phyloP scores from a whole-genome alignment of 2,888 invertebrate genomes.

The Chouioia cunea region DNA sequence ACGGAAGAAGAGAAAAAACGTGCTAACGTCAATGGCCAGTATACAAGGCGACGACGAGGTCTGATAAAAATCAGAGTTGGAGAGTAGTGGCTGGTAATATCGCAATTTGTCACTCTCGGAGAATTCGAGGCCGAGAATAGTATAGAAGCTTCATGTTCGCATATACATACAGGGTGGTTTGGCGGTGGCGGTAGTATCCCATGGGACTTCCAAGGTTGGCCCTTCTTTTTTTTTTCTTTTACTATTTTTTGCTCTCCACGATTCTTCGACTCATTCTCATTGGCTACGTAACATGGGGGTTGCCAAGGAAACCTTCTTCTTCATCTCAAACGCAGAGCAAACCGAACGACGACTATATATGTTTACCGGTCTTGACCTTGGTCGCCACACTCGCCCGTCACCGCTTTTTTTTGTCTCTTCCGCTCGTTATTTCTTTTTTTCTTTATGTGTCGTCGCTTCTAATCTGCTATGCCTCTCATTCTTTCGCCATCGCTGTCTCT shows the following conservation, averaged over 20 bases:
- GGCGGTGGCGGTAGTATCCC: conserved; percentile 47
- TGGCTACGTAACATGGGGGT: conserved; percentile 48
- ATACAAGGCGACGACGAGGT: too few relatives aligned
- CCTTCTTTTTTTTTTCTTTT: conserved; percentile 27
- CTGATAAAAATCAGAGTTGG: conserved; percentile 32
- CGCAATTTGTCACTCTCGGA: conserved; percentile 41
- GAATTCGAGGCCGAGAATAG: conserved; percentile 19
- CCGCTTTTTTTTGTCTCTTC: conserved; percentile 4
- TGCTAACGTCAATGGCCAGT: too few relatives aligned
- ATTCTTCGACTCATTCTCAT: conserved; percentile 9
- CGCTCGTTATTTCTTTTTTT: conserved; percentile 3
- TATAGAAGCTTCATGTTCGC: conserved; percentile 2
- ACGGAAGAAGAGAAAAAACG: too few relatives aligned
- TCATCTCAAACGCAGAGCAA: too few relatives aligned
- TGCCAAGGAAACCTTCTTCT: conserved; percentile 56
- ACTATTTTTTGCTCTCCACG: too few relatives aligned
- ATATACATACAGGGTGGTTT: conserved; percentile 4
- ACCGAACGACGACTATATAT: conserved; percentile 49
- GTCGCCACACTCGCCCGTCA: conserved; percentile 58
- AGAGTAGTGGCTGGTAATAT: conserved; percentile 35
- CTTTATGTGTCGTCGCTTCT: neutral
- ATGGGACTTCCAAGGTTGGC: conserved; percentile 54
- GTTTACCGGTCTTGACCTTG: conserved; percentile 65
- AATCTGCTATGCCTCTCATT: neutral
- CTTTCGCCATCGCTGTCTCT: neutral